Evolutionary conservation across 2,888 invertebrate genomes (phyloP).

Genomic region (Patella caerulea): DNA sequence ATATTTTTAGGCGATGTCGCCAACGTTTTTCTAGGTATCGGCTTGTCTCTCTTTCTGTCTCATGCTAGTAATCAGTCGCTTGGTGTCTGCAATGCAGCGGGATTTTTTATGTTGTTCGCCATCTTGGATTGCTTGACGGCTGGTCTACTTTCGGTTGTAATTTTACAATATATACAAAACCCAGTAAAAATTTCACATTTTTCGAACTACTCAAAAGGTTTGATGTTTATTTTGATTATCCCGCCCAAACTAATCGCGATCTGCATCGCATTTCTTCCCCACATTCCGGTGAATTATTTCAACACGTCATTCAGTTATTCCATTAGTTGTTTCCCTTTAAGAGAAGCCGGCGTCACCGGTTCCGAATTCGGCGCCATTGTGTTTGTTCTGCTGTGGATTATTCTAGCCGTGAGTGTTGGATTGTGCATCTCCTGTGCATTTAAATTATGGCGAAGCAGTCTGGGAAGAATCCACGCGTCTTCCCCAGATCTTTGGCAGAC

Average conservation of each 20-base stretch:
- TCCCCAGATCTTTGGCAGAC: slow-evolving; percentile 60
- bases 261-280: slow-evolving; percentile 49
- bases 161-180: slow-evolving; percentile 54
- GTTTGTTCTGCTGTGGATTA: slow-evolving; percentile 48
- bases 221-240: slow-evolving; percentile 46
- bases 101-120: slow-evolving; percentile 55
- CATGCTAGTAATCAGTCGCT: slow-evolving; percentile 30
- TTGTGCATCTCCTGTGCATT: slow-evolving; percentile 47
- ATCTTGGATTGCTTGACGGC: slow-evolving; percentile 50
- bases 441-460: slow-evolving; percentile 55
- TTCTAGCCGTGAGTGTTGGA: slow-evolving; percentile 36
- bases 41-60: slow-evolving; percentile 44
- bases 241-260: slow-evolving; percentile 51
- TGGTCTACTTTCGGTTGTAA: slow-evolving; percentile 48
- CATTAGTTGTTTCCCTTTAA: slow-evolving; percentile 52
- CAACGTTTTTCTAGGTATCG: slow-evolving; percentile 43
- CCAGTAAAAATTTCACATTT: slow-evolving; percentile 57
- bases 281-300: slow-evolving; percentile 47
- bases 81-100: slow-evolving; percentile 41
- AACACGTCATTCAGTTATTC: slow-evolving; percentile 33
- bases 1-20: slow-evolving; percentile 49
- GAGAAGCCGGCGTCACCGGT: slow-evolving; percentile 43
- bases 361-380: slow-evolving; percentile 48
- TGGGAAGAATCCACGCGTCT: slow-evolving; percentile 56
- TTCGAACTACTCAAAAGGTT: slow-evolving; percentile 43